Base-by-base conservation (phyloP, 2,113 vertebrate genomes). In the Bettongia penicillata region DNA sequence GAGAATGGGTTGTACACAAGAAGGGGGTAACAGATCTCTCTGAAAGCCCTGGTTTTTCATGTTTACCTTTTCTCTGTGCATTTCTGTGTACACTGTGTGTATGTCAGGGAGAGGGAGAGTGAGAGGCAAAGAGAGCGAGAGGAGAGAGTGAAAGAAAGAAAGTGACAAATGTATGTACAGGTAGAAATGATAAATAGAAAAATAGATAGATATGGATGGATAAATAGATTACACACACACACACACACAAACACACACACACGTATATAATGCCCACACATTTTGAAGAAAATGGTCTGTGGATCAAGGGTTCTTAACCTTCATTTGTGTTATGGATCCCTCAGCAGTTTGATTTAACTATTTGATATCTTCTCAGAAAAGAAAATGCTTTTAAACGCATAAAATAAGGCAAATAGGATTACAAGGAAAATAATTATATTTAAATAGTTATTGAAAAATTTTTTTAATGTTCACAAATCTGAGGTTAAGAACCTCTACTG, bases 1-100 rank as follows among this genome's bases (percentile, higher is more conserved):
- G 19, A 92, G 26, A 25, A 31, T 0, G 1, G 89, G 12, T 47
- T 0, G 1, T 0, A 0, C 19, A 26, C 1, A 49, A 7, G 68
- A 2, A 3, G 22, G 24, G 53, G 7, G 9, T 0, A 23, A 90
- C 14, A 55, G 55, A 8, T 0, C 16, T 43, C 9, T 3, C 50
- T 5, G 23, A n/a, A 47, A 55, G 91, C 49, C 55, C 47, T 6
- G 9, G 28, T 26, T 9, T 55, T 55, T 16, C 8, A 0, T 0
- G 25, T 50, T 23, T 11, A 25, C 47, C 11, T 84, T 84, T 84
- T 84, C 37, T 84, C 37, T 43, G n/a, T 22, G n/a, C 8, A 19
- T 84, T 84, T 43, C 68, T 84, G 1, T 84, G 11, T 68, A 16
- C 16, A 14, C 31, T 28, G 57, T 12, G 28, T 10, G 55, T 31